Evolutionary conservation across 2,888 invertebrate species (phyloP).

Genomic region (Agrochola circellaris): DNA sequence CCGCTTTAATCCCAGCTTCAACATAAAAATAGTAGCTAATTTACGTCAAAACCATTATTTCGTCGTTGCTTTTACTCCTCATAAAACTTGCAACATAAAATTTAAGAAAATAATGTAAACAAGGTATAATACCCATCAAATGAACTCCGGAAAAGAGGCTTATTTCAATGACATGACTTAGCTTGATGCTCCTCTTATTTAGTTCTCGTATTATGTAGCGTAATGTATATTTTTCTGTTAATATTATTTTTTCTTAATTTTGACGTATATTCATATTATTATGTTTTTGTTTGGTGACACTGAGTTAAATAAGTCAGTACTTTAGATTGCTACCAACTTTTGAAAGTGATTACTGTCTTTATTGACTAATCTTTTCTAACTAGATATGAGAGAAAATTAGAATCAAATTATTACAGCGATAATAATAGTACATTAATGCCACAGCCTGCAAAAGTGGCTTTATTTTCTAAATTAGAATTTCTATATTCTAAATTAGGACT

Average conservation of each 20-base stretch:
- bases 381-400: too few species aligned
- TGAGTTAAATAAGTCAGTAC: too few species aligned
- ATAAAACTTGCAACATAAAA: constrained; percentile 55
- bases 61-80: constrained; percentile 37
- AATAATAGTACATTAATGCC: too few species aligned
- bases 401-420: too few species aligned
- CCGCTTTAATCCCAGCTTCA: constrained; percentile 41
- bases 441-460: too few species aligned
- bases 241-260: neutral
- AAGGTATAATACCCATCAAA: constrained; percentile 40
- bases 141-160: constrained; percentile 44
- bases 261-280: neutral
- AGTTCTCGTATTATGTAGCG: neutral
- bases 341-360: too few species aligned
- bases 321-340: too few species aligned
- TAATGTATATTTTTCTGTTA: neutral
- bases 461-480: too few species aligned
- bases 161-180: constrained; percentile 46
- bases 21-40: constrained; percentile 57
- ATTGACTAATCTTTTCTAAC: too few species aligned
- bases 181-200: constrained; percentile 13
- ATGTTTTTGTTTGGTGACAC: neutral
- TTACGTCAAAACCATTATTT: constrained; percentile 47
- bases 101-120: constrained; percentile 55
- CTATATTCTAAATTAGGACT: too few species aligned